phyloP scores from a whole-genome alignment of 2,888 invertebrate genomes.

The Agrotis puta region DNA sequence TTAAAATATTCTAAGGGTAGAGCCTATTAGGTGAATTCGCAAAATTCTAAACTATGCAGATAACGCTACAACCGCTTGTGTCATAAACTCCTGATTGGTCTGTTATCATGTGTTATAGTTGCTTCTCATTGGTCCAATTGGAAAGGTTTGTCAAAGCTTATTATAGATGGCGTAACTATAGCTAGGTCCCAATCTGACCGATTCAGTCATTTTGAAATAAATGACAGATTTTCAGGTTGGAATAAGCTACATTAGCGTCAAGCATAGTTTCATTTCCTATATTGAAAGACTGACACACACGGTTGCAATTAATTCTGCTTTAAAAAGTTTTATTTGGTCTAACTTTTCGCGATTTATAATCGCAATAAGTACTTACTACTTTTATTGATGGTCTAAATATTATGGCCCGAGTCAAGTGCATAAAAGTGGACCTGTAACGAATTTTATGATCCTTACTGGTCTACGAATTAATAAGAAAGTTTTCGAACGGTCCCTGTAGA shows the following conservation, averaged over 20 bases:
- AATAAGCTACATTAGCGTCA: no score
- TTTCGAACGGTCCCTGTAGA: conserved; percentile 21
- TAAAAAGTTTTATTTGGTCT: conserved; percentile 24
- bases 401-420: neutral
- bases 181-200: neutral
- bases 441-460: neutral
- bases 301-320: conserved; percentile 15
- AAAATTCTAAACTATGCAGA: conserved; percentile 17
- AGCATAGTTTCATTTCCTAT: neutral
- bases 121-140: conserved; percentile 31
- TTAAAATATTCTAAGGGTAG: conserved; percentile 28
- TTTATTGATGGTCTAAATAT: conserved; percentile 19
- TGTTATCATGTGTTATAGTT: neutral
- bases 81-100: conserved; percentile 24
- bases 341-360: conserved; percentile 16
- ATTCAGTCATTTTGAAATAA: neutral
- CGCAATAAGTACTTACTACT: neutral
- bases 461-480: neutral
- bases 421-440: conserved; percentile 10
- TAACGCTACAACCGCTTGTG: conserved; percentile 34
- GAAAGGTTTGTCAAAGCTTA: neutral
- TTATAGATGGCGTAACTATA: neutral
- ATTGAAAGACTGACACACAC: neutral
- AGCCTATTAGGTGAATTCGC: conserved; percentile 5
- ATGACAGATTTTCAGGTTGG: neutral